Conservation (phyloP, 1,140 invertebrate species). For the Lepidurus couesii region DNA sequence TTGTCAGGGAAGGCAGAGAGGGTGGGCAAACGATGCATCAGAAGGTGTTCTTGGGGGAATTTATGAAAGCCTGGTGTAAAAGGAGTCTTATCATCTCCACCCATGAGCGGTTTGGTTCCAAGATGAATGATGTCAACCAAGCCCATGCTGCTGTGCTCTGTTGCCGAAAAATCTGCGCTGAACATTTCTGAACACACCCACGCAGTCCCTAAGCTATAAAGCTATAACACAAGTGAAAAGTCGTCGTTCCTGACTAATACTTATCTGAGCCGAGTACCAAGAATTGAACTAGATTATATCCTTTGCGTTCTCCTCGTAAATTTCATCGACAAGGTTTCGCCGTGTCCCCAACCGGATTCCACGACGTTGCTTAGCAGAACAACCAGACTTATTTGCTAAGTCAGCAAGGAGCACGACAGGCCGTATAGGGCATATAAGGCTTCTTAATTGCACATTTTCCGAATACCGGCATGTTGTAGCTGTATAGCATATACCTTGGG, state of each 20-base stretch:
- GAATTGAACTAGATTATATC: too few species aligned
- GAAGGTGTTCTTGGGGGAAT: neutral
- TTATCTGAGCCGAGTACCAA: too few species aligned
- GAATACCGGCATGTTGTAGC: neutral
- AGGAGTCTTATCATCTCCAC: constrained; percentile 21
- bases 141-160: neutral
- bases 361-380: neutral
- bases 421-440: neutral
- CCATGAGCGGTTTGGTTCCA: constrained; percentile 9
- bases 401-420: neutral
- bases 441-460: constrained; percentile 4
- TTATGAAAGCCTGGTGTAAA: constrained; percentile 16
- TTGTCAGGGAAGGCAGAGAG: neutral
- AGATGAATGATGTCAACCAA: constrained; percentile 10
- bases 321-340: too few species aligned
- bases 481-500: neutral
- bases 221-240: too few species aligned
- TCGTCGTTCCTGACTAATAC: too few species aligned
- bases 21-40: neutral
- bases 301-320: too few species aligned
- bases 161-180: neutral
- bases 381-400: neutral
- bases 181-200: neutral
- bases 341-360: neutral
- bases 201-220: too few species aligned